These are phyloP conservation scores for Tadarida brasiliensis DNA, from an alignment of 2,797 vertebrate species.

Conservation along the genomic window DNA sequence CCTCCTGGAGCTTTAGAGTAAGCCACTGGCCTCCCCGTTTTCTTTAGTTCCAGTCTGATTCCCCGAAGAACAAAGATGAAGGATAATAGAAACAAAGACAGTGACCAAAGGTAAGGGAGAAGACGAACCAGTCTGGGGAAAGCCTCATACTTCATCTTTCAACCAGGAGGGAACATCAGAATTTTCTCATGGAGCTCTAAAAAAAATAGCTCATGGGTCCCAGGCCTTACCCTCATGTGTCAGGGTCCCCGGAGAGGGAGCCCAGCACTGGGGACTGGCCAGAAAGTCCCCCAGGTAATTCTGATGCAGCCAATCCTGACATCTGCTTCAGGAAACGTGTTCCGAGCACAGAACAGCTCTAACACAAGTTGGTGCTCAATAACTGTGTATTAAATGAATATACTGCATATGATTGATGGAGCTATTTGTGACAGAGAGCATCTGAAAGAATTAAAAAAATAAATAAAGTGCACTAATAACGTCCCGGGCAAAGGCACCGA, in stretches of 20 bases:
- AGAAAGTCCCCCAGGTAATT: neutral
- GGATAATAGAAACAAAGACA: neutral
- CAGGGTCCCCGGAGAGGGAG: neutral
- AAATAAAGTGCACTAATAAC: neutral
- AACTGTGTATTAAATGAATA: conserved; percentile 2
- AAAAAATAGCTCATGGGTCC: neutral
- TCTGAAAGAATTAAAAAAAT: neutral
- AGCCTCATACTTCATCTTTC: neutral
- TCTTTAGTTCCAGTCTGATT: neutral
- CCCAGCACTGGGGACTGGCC: neutral
- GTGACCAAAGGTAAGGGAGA: neutral
- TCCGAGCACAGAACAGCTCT: neutral
- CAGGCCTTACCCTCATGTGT: neutral
- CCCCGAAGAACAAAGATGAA: neutral
- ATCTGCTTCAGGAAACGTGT: neutral
- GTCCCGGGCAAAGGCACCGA: neutral
- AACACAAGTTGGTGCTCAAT: neutral
- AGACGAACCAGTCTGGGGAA: neutral
- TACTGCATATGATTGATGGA: neutral
- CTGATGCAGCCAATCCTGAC: neutral
- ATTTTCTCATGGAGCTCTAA: neutral
- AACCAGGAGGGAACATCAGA: neutral
- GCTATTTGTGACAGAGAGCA: neutral
- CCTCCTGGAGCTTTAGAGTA: neutral
- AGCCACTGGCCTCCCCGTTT: neutral